A percentile compares a stretch with the other conserved stretches of the same genome.
Evolutionary conservation across 1,140 invertebrate genomes (phyloP).

Genomic region (Sinella curviseta): DNA sequence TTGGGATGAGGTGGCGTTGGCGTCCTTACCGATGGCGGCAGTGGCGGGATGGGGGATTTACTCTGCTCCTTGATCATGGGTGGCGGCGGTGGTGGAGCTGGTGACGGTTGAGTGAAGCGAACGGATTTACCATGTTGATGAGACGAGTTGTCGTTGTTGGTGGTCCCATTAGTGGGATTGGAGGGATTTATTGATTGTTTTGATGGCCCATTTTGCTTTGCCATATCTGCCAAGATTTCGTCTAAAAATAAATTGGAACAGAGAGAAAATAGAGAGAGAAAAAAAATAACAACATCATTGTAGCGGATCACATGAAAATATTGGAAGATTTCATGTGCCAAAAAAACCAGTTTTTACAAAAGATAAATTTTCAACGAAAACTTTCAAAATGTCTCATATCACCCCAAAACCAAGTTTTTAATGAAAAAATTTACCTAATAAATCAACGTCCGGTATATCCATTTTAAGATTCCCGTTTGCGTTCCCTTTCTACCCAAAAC

Average conservation of each 20-base stretch:
- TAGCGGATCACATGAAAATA: too few species aligned
- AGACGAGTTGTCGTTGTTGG: neutral
- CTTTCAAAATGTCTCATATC: neutral
- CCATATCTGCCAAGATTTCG: conserved; percentile 23
- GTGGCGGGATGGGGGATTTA: neutral
- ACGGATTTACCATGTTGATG: neutral
- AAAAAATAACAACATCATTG: too few species aligned
- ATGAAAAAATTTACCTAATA: neutral
- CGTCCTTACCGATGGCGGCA: too few species aligned
- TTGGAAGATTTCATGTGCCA: too few species aligned
- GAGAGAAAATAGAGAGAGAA: neutral
- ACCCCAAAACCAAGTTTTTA: neutral
- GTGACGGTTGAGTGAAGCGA: conserved; percentile 12
- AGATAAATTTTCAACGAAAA: too few species aligned
- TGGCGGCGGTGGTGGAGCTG: neutral
- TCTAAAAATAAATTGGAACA: conserved; percentile 13
- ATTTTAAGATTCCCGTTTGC: neutral
- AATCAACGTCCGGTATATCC: neutral
- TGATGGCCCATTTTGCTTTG: conserved; percentile 4
- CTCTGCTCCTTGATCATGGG: neutral
- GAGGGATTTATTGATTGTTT: conserved; percentile 12
- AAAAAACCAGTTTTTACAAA: too few species aligned
- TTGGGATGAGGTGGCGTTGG: too few species aligned
- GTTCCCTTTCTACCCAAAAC: neutral
- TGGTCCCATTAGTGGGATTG: neutral